These are phyloP conservation scores for Aphaenogaster ashmeadi DNA, from an alignment of 1,140 invertebrate genomes.

Conservation along the genomic window DNA sequence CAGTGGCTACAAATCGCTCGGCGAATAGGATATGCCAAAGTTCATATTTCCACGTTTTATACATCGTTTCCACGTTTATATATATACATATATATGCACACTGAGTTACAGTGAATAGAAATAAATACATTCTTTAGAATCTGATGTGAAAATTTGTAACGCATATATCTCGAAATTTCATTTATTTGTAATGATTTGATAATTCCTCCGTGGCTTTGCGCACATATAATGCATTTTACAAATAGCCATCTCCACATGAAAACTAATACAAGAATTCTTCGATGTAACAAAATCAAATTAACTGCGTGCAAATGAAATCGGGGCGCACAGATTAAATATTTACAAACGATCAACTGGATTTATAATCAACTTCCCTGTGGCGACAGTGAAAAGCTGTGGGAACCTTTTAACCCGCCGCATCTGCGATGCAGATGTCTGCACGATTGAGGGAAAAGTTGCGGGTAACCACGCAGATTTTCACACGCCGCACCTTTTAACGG, in stretches of 20 bases:
- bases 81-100: neutral
- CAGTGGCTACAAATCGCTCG: constrained; percentile 23
- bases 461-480: constrained; percentile 54
- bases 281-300: neutral
- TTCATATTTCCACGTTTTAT: constrained; percentile 13
- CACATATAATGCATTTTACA: neutral
- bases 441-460: constrained; percentile 28
- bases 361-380: constrained; percentile 24
- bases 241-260: neutral
- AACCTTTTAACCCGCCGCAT: constrained; percentile 14
- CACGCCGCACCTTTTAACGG: neutral
- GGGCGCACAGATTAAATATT: constrained; percentile 22
- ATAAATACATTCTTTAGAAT: neutral
- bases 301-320: neutral
- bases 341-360: constrained; percentile 47
- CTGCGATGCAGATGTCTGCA: constrained; percentile 36
- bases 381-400: constrained; percentile 1
- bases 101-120: neutral
- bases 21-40: neutral
- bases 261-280: neutral
- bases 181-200: neutral
- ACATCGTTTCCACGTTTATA: neutral
- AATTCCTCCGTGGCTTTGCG: neutral
- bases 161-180: neutral
- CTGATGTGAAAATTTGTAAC: neutral